Evolutionary conservation across 1,140 invertebrate species (phyloP), one percentile per base, ranked within the genome.

Genomic region (Drosophila biarmipes): DNA sequence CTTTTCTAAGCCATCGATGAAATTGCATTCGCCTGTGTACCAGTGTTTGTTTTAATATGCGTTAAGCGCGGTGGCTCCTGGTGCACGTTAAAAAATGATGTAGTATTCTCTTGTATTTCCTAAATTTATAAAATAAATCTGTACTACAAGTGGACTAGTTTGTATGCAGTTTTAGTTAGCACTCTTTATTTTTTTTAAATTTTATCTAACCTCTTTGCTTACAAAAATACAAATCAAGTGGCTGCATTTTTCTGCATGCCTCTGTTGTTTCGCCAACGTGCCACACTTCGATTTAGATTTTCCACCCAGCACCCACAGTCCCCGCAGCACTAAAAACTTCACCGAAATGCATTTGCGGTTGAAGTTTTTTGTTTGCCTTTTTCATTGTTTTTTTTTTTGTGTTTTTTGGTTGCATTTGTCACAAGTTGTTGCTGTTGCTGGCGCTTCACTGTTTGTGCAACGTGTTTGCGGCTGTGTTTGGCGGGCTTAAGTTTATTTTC

Each of bases 401-500:
- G 31, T 15, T 63, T 49, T 49, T 34, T 17, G 45, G 58, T 48
- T 76, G 75, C 81, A 69, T 73, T 71, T 81, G 82, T 87, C 78
- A 74, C 77, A 63, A 71, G 59, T 57, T 63, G 56, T 64, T 72
- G 61, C 17, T 66, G 59, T 21, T 38, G 43, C 27, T 37, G 48
- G 43, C 42, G 64, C 79, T 54, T 71, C 67, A 69, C 58, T 86
- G 85, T 87, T 87, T 89, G 82, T 82, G 82, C 78, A 89, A 87
- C 82, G 82, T 89, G 82, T 89, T 84, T 89, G 82, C 59, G 74
- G 84, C 62, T 31, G 45, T 82, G 82, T 87, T 86, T 87, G 82
- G 58, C 52, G 49, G 82, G 82, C 82, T 87, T 82, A 68, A 55
- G 48, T 69, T 69, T 69, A 52, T 67, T 68, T 40, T 74, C 15